phyloP scores from a whole-genome alignment of 2,797 vertebrate species.

The Spinus pinus region DNA sequence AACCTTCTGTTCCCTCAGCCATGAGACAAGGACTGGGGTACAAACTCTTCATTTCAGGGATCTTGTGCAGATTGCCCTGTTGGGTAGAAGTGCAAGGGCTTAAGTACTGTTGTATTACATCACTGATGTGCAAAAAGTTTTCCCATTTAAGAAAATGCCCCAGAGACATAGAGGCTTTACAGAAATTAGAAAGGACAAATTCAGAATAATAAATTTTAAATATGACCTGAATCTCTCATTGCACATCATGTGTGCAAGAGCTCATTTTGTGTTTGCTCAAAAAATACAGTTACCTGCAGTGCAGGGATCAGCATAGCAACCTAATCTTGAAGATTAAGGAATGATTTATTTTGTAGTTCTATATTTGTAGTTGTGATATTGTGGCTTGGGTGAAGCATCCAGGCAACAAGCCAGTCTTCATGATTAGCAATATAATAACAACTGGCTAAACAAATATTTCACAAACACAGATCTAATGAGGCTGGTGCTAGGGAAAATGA shows the following conservation, averaged over 20 bases:
- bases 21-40: background rate
- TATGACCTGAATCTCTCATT: background rate
- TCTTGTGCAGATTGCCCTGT: background rate
- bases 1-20: background rate
- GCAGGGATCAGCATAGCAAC: background rate
- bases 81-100: background rate
- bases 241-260: background rate
- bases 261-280: background rate
- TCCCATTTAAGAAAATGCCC: background rate
- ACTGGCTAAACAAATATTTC: constrained; percentile 44
- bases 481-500: background rate
- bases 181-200: background rate
- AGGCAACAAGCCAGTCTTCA: constrained; percentile 47
- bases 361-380: constrained; percentile 6
- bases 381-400: constrained; percentile 34
- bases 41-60: background rate
- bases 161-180: background rate
- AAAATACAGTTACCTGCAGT: background rate
- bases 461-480: background rate
- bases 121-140: background rate
- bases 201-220: background rate
- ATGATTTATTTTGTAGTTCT: constrained; percentile 11
- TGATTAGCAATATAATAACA: constrained; percentile 31
- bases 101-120: background rate
- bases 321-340: constrained; percentile 11